phyloP scores from a whole-genome alignment of 2,113 vertebrate genomes.

The Glaucidium brasilianum region DNA sequence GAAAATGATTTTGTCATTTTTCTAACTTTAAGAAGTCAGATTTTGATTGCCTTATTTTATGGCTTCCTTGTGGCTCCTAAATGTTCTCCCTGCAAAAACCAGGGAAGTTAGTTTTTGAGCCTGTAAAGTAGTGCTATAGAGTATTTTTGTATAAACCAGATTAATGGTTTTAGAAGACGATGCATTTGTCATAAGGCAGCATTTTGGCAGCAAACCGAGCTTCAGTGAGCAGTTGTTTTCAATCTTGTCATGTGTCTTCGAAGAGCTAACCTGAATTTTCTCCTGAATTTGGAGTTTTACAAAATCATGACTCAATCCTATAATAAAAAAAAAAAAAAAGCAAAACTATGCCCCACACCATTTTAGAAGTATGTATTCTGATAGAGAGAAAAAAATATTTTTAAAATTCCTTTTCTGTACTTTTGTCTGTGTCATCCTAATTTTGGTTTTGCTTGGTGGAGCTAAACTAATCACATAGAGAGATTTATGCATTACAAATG shows the following conservation, averaged over 20 bases:
- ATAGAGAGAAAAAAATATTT: neutral
- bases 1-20: constrained; percentile 40
- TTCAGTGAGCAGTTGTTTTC: constrained; percentile 55
- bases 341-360: neutral
- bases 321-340: neutral
- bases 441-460: neutral
- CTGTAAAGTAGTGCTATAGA: neutral
- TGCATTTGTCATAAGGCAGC: constrained; percentile 50
- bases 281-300: constrained; percentile 28
- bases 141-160: constrained; percentile 52
- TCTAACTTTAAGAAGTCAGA: constrained; percentile 8
- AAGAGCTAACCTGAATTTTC: constrained; percentile 40
- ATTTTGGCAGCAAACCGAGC: constrained; percentile 48
- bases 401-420: neutral
- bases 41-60: constrained; percentile 34
- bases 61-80: constrained; percentile 34
- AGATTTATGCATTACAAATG: neutral
- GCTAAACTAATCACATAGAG: neutral
- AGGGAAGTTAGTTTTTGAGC: constrained; percentile 1
- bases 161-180: constrained; percentile 47
- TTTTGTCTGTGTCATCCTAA: neutral
- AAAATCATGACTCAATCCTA: constrained; percentile 14
- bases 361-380: neutral
- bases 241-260: neutral
- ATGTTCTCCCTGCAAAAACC: neutral